Evolutionary conservation across 2,113 vertebrate genomes (phyloP), one percentile per base, ranked within the genome.

Genomic region (Onychorhynchus coronatus): DNA sequence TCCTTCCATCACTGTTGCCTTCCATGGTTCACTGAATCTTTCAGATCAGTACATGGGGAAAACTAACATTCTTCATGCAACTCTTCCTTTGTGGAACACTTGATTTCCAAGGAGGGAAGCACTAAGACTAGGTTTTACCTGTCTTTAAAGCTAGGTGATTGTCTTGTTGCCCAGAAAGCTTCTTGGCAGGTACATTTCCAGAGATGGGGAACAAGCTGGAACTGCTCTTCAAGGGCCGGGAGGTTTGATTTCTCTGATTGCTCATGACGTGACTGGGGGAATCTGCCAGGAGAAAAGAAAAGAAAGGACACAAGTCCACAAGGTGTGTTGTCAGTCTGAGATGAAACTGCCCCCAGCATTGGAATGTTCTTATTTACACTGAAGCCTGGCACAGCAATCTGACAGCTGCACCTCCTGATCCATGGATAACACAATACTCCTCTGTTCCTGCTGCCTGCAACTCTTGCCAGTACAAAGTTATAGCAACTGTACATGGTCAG

Each of bases 251-350:
- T 84, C 97, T 97, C 66, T 90, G 97, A 82, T 72, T 97, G 95
- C 97, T 98, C 41, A 96, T 6, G 1, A 96, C 22, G 2, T 98
- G 99, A 73, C 97, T 96, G 30, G 99, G 99, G 31, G 98, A 99
- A 50, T 96, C 99, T 98, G 92, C 98, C 81, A 77, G 89, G 46
- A 91, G 28, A 67, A 91, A 92, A 77, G 49, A 74, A 52, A 77
- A 76, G 28, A 79, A 82, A 62, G 20, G 44, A 75, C 13, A 31
- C 22, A 27, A 41, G 46, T 74, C 28, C 52, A 50, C 19, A 39
- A 71, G 30, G 79, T 58, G 39, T 25, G 25, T 6, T 80, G 59
- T 42, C 66, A 84, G 47, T 35, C 41, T 42, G 12, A 14, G 74
- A 1, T 83, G 79, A 63, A 82, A 58, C 53, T 46, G 41, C 82